Evolutionary conservation across 2,888 invertebrate species (phyloP).

Genomic region (Sarcophaga variegata): DNA sequence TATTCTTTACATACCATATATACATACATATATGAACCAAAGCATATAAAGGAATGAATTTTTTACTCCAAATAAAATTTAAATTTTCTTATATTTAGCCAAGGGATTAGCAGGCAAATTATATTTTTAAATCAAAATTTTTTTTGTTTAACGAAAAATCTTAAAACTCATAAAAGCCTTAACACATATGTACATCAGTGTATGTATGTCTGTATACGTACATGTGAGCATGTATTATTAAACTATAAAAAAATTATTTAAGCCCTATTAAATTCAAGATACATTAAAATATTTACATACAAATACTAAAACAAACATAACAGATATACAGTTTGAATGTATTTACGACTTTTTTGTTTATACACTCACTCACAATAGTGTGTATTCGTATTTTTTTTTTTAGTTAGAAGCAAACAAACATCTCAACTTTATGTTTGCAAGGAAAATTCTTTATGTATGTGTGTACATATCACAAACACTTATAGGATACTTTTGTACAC

Average conservation of each 20-base stretch:
- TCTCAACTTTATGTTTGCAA: slow-evolving; percentile 26
- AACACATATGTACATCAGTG: neutral
- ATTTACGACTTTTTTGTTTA: too few species aligned
- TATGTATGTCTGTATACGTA: neutral
- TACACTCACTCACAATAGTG: too few species aligned
- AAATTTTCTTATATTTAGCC: neutral
- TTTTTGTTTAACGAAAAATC: neutral
- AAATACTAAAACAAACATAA: neutral
- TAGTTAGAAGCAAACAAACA: neutral
- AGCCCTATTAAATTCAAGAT: slow-evolving; percentile 54
- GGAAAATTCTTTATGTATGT: neutral
- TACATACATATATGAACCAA: neutral
- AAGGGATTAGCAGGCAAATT: slow-evolving; percentile 7
- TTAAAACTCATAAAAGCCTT: neutral
- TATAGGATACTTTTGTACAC: neutral
- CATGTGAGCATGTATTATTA: too few species aligned
- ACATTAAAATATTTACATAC: neutral
- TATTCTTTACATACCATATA: too few species aligned
- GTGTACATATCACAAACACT: neutral
- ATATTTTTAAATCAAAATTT: neutral
- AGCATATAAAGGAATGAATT: neutral
- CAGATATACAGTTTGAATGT: neutral
- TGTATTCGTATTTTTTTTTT: neutral
- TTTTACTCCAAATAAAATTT: too few species aligned
- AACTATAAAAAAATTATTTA: slow-evolving; percentile 41